These are phyloP conservation scores for Rhizomys pruinosus DNA, from an alignment of 2,113 vertebrate genomes.

Conservation along the genomic window DNA sequence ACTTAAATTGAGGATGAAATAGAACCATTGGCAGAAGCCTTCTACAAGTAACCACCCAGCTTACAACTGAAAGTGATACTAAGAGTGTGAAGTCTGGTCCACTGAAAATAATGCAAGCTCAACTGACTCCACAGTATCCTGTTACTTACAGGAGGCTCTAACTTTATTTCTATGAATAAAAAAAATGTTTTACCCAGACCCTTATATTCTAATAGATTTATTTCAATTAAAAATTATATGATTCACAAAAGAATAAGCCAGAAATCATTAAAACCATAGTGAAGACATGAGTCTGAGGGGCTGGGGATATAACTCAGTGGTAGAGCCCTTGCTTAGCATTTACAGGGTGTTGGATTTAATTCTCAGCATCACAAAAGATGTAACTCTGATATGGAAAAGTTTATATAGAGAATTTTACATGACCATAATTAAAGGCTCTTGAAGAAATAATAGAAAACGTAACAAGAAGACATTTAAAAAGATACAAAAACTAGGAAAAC, in stretches of 20 bases:
- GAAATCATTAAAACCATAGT: neutral
- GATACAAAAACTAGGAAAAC: neutral
- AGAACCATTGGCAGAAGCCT: neutral
- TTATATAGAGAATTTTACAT: neutral
- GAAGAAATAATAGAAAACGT: neutral
- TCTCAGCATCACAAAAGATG: neutral
- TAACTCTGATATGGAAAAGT: too few relatives aligned
- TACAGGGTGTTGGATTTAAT: neutral
- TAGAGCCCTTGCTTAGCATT: neutral
- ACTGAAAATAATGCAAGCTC: neutral
- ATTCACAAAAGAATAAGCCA: neutral
- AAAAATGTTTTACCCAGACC: neutral
- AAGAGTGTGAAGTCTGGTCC: neutral
- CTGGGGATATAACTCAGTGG: neutral
- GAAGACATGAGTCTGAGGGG: neutral
- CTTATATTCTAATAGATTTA: neutral
- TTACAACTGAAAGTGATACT: neutral
- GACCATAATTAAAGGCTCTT: neutral
- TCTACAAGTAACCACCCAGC: too few relatives aligned
- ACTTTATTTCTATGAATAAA: neutral
- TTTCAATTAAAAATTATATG: neutral
- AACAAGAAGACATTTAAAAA: neutral
- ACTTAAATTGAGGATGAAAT: neutral
- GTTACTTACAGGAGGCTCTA: neutral
- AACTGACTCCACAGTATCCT: neutral